Percentiles rank a stretch among this genome's conserved stretches.
These are phyloP conservation scores for Mobula birostris DNA, from an alignment of 2,113 vertebrate species.

Conservation along the genomic window DNA sequence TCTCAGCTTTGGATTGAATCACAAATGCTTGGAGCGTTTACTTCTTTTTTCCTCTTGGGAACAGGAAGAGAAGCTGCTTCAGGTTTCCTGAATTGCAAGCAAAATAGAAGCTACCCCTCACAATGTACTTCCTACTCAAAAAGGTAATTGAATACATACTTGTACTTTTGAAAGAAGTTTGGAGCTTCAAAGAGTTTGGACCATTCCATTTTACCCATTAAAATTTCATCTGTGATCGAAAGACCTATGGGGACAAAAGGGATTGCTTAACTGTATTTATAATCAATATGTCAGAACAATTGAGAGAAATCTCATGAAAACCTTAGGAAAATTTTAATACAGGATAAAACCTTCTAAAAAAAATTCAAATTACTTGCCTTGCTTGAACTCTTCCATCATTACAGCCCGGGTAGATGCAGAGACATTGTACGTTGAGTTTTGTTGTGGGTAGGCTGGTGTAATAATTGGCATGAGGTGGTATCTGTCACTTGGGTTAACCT, in stretches of 20 bases:
- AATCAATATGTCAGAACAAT: conserved; percentile 7
- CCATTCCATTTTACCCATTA: conserved; percentile 84
- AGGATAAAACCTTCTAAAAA: not conserved
- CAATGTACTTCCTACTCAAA: conserved; percentile 19
- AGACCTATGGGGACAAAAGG: conserved; percentile 64
- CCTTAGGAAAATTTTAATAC: not conserved
- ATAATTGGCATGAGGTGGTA: conserved; percentile 93
- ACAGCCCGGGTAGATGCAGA: conserved; percentile 79
- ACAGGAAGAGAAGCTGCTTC: conserved; percentile 4
- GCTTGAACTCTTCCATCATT: conserved; percentile 84
- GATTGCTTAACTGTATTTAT: conserved; percentile 14
- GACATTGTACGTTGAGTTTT: conserved; percentile 89
- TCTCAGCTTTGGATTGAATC: conserved; percentile 7
- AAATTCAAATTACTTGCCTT: conserved; percentile 63
- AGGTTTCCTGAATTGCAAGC: not conserved
- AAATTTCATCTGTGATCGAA: conserved; percentile 81
- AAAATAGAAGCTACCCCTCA: not conserved
- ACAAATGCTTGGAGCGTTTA: not conserved
- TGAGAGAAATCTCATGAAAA: not conserved
- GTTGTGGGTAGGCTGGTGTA: conserved; percentile 86
- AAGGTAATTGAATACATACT: conserved; percentile 88
- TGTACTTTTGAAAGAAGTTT: conserved; percentile 92
- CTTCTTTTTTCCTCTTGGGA: conserved; percentile 20
- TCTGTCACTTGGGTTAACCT: conserved; percentile 81
- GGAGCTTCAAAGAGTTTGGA: conserved; percentile 87